A percentile compares a stretch with the other conserved stretches of the same genome.
phyloP scores from a whole-genome alignment of 2,888 invertebrate genomes.

The Ectemnius continuus region DNA sequence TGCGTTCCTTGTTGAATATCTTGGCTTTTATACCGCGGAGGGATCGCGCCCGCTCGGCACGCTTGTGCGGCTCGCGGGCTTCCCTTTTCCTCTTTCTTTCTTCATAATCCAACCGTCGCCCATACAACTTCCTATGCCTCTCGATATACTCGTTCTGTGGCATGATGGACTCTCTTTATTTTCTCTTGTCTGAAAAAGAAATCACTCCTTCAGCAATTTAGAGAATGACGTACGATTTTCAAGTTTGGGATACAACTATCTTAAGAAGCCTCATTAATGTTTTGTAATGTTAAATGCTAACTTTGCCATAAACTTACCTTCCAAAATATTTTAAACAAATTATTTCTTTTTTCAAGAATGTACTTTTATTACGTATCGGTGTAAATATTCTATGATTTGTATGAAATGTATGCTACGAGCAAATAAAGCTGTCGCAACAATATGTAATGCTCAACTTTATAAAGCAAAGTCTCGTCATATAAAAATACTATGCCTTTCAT shows the following conservation, averaged over 20 bases:
- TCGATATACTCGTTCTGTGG: conserved; percentile 99
- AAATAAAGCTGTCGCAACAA: too few species aligned
- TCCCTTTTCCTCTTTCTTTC: conserved; percentile 97
- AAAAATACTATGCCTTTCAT: too few species aligned
- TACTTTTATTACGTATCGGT: too few species aligned
- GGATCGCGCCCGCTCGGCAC: conserved; percentile 93
- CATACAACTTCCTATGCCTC: conserved; percentile 96
- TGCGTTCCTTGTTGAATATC: conserved; percentile 96
- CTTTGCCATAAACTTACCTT: conserved; percentile 23
- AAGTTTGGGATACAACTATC: not conserved
- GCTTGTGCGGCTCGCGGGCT: conserved; percentile 95
- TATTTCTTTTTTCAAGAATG: too few species aligned
- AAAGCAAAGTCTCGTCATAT: too few species aligned
- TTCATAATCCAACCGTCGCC: conserved; percentile 97
- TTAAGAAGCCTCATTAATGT: not conserved
- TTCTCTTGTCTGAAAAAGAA: conserved; percentile 39
- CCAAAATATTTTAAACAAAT: not conserved
- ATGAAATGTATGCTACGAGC: too few species aligned
- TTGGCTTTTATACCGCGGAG: conserved; percentile 98
- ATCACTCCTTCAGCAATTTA: conserved; percentile 31
- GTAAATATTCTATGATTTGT: too few species aligned
- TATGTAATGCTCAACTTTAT: too few species aligned
- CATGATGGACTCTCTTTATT: conserved; percentile 80
- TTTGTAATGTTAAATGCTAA: not conserved
- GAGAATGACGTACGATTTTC: not conserved